Conservation (phyloP, 2,113 vertebrate species). For the Tychaedon coryphoeus region DNA sequence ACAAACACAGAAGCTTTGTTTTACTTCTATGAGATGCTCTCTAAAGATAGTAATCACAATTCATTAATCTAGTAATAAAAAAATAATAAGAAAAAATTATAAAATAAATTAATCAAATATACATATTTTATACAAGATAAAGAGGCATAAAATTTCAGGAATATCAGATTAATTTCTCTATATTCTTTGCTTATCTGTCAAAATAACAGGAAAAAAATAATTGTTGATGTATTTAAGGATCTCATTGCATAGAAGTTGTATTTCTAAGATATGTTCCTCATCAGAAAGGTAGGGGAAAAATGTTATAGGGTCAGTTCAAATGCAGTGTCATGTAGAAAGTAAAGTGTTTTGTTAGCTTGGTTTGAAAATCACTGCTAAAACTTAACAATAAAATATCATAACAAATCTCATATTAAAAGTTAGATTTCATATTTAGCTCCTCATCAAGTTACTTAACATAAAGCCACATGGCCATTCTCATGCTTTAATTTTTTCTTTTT, state of each 20-base stretch:
- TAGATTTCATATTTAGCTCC: not conserved
- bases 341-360: not conserved
- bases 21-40: not conserved
- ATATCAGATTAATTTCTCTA: not conserved
- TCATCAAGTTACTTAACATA: not conserved
- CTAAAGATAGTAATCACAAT: not conserved
- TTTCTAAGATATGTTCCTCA: not conserved
- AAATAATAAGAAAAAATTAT: not conserved
- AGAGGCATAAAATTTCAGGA: not conserved
- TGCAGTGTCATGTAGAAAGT: not conserved
- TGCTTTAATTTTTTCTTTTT: not conserved
- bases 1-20: not conserved
- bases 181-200: not conserved
- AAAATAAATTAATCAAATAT: not conserved
- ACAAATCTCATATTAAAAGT: not conserved
- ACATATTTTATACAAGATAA: not conserved
- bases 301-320: not conserved
- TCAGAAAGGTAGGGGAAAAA: not conserved
- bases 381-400: not conserved
- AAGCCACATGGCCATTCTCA: not conserved
- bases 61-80: not conserved
- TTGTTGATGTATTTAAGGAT: not conserved
- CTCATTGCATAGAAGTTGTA: not conserved
- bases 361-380: not conserved
- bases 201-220: not conserved